Base-by-base conservation (phyloP, 1,140 invertebrate genomes). In the Drosophila grimshawi region DNA sequence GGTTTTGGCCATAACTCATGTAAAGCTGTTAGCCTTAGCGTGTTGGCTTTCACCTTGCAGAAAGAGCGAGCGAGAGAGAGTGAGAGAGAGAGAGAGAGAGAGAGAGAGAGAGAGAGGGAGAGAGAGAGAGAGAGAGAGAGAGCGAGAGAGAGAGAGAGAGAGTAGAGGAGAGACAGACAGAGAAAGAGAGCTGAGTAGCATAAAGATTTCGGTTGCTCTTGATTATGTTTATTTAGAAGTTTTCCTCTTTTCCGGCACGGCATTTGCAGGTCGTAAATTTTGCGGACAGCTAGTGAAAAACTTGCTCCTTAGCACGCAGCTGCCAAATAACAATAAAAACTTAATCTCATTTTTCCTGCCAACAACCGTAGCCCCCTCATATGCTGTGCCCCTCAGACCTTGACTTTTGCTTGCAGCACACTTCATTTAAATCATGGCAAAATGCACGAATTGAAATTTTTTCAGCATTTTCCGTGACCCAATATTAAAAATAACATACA, bases 171-270 rank as follows among this genome's bases (percentile, higher is more conserved):
- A 19, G 19, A 19, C 19, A 4, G 10, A 43, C 10, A n/a, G 39
- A n/a, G n/a, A 43, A 43, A 43, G 39, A 10, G 7, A 60, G 30
- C 43, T 60, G 57, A 32, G 56, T 6, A 41, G 57, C 57, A 7
- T 8, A 32, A 35, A 32, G 29, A 30, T 27, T 60, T 52, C 37
- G 5, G 32, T 33, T 2, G 56, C 57, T 61, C n/a, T 68, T 52
- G 51, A 62, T 69, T 56, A 56, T 74, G 65, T 57, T 69, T 69
- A 57, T 51, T 74, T 56, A 74, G 65, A 63, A 63, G 35, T 51
- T 61, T 46, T 51, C 41, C 33, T 60, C 19, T 61, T 60, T 45
- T 52, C 43, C 64, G 19, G 49, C 41, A 46, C 46, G 11, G 48
- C 41, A 60, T 35, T 62, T 33, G 33, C 43, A 45, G 51, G 5